Base-by-base conservation (phyloP, 2,113 vertebrate species). In the Amphiprion percula region DNA sequence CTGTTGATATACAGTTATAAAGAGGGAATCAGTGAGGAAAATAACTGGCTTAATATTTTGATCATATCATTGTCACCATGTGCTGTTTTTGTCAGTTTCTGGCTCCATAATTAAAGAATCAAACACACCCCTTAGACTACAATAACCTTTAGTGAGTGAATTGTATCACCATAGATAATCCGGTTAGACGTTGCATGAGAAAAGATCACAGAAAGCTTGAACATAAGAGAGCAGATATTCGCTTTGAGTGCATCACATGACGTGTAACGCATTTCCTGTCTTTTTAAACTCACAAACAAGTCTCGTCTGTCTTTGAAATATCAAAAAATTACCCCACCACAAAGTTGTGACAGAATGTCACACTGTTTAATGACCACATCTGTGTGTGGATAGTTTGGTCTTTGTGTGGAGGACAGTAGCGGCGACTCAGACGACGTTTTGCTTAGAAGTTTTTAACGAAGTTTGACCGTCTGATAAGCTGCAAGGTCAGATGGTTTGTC, bases 351-450 rank as follows among this genome's bases (percentile, higher is more conserved):
- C 37, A 75, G 61, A 17, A 8, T 0, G 7, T 24, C 5, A 9
- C 49, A 15, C 49, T 16, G 17, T 56, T 53, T 33, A 74, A 41
- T 44, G 17, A 8, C 59, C 10, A 0, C 14, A 15, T 30, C 75
- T 56, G 26, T 30, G 58, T 1, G 0, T 24, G 61, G 19, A 33
- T 9, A 17, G 33, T 61, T 9, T n/a, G 24, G 61, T 6, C 33
- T 37, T 79, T 86, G 14, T 83, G 79, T 75, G 39, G 68, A n/a
- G 55, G 17, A 60, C 79, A 86, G 85, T 39, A 37, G 54, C 23
- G 28, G 61, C 54, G 86, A 85, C 52, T 89, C 84, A 80, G 74
- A 53, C 28, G 8, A 49, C 79, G 68, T 85, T 83, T 75, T 74
- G 63, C 41, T 79, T 64, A 21, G 28, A 79, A 66, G 53, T 52